Percentiles rank a stretch among this genome's conserved stretches.
These are phyloP conservation scores for Coelopa pilipes DNA, from an alignment of 2,888 invertebrate genomes.

Conservation along the genomic window DNA sequence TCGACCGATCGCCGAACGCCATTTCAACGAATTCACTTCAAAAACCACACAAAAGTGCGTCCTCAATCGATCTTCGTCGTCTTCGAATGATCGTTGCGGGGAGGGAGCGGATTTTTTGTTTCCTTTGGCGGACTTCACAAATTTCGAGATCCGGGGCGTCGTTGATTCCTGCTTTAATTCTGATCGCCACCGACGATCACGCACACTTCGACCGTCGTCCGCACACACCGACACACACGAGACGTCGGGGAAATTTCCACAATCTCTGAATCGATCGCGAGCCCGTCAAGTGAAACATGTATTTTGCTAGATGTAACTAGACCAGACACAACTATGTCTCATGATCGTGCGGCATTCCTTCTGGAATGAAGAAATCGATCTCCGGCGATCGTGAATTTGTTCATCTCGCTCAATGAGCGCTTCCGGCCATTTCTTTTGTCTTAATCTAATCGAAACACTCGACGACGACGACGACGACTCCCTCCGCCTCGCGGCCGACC, in stretches of 20 bases:
- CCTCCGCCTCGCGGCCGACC: neutral
- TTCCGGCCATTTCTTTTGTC: conserved; percentile 22
- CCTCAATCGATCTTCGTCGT: neutral
- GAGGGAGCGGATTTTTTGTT: too few relatives aligned
- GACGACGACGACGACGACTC: neutral
- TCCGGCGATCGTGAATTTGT: neutral
- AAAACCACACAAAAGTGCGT: neutral
- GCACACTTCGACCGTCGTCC: too few relatives aligned
- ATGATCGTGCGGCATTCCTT: too few relatives aligned
- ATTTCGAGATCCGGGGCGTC: neutral
- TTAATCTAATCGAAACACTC: conserved; percentile 16
- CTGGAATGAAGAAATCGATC: neutral
- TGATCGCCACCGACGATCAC: neutral
- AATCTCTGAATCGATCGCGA: neutral
- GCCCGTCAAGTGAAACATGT: too few relatives aligned
- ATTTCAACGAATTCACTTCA: conserved; percentile 38
- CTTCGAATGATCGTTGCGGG: too few relatives aligned
- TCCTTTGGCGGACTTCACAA: too few relatives aligned
- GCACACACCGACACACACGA: neutral
- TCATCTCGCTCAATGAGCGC: conserved; percentile 17
- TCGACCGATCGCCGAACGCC: conserved; percentile 48
- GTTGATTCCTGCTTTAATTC: conserved; percentile 9
- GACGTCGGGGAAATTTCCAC: neutral
- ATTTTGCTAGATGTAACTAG: too few relatives aligned
- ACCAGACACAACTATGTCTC: too few relatives aligned